Base-by-base conservation (phyloP, 2,113 vertebrate species). In the Oceanites oceanicus region DNA sequence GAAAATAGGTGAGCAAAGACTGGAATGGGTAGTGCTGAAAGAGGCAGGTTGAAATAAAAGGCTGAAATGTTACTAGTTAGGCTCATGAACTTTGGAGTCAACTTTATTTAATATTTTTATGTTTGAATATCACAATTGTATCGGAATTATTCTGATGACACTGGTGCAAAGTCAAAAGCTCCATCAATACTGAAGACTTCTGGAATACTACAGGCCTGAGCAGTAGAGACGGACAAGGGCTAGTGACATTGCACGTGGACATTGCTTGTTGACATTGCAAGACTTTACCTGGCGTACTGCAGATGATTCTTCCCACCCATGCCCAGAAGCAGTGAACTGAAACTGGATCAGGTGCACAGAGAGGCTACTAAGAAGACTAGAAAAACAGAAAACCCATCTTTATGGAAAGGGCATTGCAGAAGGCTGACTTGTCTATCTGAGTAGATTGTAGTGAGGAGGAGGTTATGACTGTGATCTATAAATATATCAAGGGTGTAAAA, bases 401-500 rank as follows among this genome's bases (percentile, higher is more conserved):
- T 38, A 40, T 29, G 50, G 45, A 76, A 86, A 83, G 72, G 71
- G 65, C 49, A 76, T 30, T 73, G 53, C 63, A 79, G 34, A 68
- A 88, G 52, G 30, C 40, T 75, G 42, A n/a, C 52, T 90, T 92
- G 71, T 92, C 96, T 95, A 53, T 88, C 53, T 53, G 83, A 93
- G 88, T 7, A 88, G 53, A 92, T 29, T 90, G 71, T 34, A 80
- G 36, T 53, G 78, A 0, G 0, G 55, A 83, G 78, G 18, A 58
- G 21, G 30, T 32, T 70, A 34, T 73, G 53, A 93, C 62, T 93
- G 66, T 3, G 14, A 71, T 72, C 77, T 82, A 71, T 75, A 92
- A 94, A 91, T 87, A 63, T 59, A 93, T 78, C 44, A 82, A 88
- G 30, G 45, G 34, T 68, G 70, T 76, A 93, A 96, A 94, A 72